Evolutionary conservation across 2,113 vertebrate species (phyloP).

Genomic region (Pao palembangensis): DNA sequence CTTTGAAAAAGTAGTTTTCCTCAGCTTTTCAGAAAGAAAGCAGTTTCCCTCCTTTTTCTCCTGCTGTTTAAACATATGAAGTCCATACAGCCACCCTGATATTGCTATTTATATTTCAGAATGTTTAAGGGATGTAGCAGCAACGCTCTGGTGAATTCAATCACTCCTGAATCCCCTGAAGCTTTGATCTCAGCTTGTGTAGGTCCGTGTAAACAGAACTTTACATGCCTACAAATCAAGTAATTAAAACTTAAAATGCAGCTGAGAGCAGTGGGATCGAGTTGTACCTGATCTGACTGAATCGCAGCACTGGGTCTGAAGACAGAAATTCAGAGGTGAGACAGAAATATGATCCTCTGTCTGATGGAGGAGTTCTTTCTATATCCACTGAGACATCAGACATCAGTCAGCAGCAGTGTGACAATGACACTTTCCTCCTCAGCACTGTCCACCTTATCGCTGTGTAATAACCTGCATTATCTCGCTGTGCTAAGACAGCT

Average conservation of each 20-base stretch:
- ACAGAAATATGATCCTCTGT: too few relatives aligned
- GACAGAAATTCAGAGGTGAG: too few relatives aligned
- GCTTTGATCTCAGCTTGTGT: slow-evolving; percentile 73
- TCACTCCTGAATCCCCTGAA: slow-evolving; percentile 56
- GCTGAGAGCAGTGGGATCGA: slow-evolving; percentile 51
- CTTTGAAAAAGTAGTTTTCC: slow-evolving; percentile 10
- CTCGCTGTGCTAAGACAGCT: not conserved
- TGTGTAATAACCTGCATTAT: not conserved
- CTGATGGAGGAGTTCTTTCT: too few relatives aligned
- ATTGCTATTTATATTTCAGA: slow-evolving; percentile 62
- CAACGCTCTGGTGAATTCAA: slow-evolving; percentile 62
- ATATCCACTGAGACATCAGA: too few relatives aligned
- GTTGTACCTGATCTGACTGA: slow-evolving; percentile 35
- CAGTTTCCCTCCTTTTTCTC: slow-evolving; percentile 35
- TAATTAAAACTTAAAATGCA: slow-evolving; percentile 74
- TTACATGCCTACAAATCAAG: slow-evolving; percentile 72
- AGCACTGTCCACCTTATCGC: not conserved
- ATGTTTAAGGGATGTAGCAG: slow-evolving; percentile 35
- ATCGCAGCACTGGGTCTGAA: too few relatives aligned
- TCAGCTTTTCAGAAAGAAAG: slow-evolving; percentile 7
- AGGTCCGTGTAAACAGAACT: slow-evolving; percentile 73
- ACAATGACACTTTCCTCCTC: slow-evolving; percentile 26
- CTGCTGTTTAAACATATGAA: slow-evolving; percentile 37
- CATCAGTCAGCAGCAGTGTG: not conserved
- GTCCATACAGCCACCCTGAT: slow-evolving; percentile 18